These are phyloP conservation scores for Polydesmus complanatus DNA, from an alignment of 2,888 invertebrate genomes.

Conservation along the genomic window DNA sequence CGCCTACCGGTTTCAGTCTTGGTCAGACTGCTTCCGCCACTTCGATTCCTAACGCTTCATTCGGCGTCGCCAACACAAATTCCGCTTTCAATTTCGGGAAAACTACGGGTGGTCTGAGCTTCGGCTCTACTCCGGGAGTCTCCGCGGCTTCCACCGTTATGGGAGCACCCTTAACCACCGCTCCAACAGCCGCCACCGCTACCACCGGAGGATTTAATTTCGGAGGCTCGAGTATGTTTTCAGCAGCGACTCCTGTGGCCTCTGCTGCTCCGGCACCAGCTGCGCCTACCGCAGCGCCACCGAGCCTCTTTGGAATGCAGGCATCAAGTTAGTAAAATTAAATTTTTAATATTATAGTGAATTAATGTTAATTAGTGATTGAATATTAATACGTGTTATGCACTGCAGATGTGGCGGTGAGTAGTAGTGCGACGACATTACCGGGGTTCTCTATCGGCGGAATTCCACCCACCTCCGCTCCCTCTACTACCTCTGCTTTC, in stretches of 20 bases:
- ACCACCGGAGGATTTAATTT: not conserved
- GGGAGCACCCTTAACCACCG: not conserved
- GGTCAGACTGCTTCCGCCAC: no score
- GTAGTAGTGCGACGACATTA: no score
- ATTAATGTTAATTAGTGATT: no score
- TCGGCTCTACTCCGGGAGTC: not conserved
- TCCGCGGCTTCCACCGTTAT: not conserved
- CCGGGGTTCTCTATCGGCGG: not conserved
- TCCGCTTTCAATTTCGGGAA: not conserved
- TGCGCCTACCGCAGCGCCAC: not conserved
- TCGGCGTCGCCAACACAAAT: not conserved
- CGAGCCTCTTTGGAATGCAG: not conserved
- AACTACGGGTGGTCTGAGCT: not conserved
- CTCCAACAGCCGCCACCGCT: not conserved
- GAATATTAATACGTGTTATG: no score
- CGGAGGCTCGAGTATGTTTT: not conserved
- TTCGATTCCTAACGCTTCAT: no score
- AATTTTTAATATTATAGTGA: no score
- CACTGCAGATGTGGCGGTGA: no score
- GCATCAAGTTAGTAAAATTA: no score
- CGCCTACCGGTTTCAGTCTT: no score
- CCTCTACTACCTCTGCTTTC: not conserved
- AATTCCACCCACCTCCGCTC: not conserved
- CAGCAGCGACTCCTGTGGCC: not conserved
- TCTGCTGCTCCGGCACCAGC: not conserved